A percentile compares a stretch with the other conserved stretches of the same genome.
Conservation (phyloP, 2,888 invertebrate genomes). For the Dermolepida albohirtum region DNA sequence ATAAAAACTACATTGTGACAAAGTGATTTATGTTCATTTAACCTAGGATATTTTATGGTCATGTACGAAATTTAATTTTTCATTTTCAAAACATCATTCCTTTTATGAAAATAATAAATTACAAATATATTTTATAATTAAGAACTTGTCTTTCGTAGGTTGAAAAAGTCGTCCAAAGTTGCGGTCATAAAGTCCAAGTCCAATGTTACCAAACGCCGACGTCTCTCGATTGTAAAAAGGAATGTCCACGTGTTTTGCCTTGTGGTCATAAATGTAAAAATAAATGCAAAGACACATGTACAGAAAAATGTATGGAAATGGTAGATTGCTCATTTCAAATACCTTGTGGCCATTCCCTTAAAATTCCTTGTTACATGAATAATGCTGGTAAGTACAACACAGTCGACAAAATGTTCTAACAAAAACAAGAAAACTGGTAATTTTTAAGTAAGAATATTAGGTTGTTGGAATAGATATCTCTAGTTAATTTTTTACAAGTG, state of each 20-base stretch:
- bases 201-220: conserved; percentile 61
- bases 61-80: too few relatives aligned
- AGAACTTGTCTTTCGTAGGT: conserved; percentile 57
- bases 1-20: too few relatives aligned
- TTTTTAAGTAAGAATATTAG: too few relatives aligned
- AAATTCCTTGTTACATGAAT: conserved; percentile 63
- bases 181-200: conserved; percentile 63
- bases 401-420: too few relatives aligned
- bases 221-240: conserved; percentile 58
- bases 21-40: too few relatives aligned
- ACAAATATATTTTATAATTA: too few relatives aligned
- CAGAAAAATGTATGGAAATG: conserved; percentile 56
- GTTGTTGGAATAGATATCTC: too few relatives aligned
- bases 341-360: conserved; percentile 66
- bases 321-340: conserved; percentile 53
- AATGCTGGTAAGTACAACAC: conserved; percentile 44
- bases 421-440: too few relatives aligned
- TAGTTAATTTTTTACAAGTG: too few relatives aligned
- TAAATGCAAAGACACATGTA: conserved; percentile 61
- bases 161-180: conserved; percentile 61
- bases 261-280: conserved; percentile 67
- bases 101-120: too few relatives aligned
- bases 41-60: too few relatives aligned
- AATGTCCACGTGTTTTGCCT: conserved; percentile 64
- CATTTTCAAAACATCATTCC: too few relatives aligned